A percentile compares a stretch with the other conserved stretches of the same genome.
These are phyloP conservation scores for Reinhardtius hippoglossoides DNA, from an alignment of 2,113 vertebrate species.

Conservation along the genomic window DNA sequence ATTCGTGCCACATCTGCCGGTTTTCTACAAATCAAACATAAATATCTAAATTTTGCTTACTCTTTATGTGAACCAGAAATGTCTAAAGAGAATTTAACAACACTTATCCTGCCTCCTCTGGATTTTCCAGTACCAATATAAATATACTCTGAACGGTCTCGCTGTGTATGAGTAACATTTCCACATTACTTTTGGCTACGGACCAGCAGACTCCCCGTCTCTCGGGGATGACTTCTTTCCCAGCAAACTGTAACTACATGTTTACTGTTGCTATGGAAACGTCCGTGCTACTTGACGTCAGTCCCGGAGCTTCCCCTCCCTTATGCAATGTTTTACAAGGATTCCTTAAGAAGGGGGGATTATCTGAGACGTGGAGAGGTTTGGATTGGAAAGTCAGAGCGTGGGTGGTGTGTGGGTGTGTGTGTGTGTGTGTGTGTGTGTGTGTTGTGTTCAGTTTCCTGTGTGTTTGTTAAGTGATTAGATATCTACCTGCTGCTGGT, in stretches of 20 bases:
- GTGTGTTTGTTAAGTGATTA: neutral
- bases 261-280: constrained; percentile 51
- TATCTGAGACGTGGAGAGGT: constrained; percentile 15
- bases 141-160: neutral
- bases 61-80: neutral
- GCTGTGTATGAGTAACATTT: constrained; percentile 36
- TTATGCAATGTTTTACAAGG: constrained; percentile 33
- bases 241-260: constrained; percentile 52
- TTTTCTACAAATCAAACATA: too few species aligned
- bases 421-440: neutral
- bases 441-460: too few species aligned
- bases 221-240: constrained; percentile 38
- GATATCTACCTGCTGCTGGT: constrained; percentile 84
- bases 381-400: neutral
- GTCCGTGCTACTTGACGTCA: constrained; percentile 26
- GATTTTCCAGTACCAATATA: constrained; percentile 28
- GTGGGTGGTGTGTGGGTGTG: neutral
- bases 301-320: neutral
- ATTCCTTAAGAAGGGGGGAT: constrained; percentile 36
- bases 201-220: constrained; percentile 31
- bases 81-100: neutral
- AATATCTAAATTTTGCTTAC: too few species aligned
- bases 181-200: constrained; percentile 52
- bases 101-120: neutral
- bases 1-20: too few species aligned